Conservation (phyloP, 2,797 vertebrate genomes). For the Anisognathus igniventris region DNA sequence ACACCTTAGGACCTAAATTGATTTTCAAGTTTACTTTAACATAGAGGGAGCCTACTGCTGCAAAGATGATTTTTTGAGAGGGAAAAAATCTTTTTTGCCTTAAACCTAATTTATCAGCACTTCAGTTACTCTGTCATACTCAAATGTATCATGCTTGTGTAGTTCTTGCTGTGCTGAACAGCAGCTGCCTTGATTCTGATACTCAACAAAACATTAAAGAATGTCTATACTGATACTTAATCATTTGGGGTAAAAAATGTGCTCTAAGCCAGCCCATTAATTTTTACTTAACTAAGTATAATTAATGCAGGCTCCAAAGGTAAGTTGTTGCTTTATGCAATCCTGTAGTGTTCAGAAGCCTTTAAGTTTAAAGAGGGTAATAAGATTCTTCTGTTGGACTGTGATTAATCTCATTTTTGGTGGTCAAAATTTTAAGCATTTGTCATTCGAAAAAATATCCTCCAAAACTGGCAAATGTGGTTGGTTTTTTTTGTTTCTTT, state of each 20-base stretch:
- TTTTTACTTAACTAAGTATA: background rate
- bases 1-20: background rate
- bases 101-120: background rate
- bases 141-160: accelerated
- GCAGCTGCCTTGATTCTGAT: background rate
- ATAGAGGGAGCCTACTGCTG: background rate
- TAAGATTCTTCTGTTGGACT: background rate
- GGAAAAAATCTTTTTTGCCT: background rate
- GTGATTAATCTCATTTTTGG: background rate
- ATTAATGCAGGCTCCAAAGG: background rate
- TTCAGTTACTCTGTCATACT: background rate
- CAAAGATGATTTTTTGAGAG: background rate
- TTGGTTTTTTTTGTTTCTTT: too few species aligned
- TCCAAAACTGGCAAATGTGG: background rate
- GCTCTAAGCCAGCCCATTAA: background rate
- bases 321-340: background rate
- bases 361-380: background rate
- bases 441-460: background rate
- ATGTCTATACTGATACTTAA: background rate
- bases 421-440: background rate
- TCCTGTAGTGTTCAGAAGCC: background rate
- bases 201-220: background rate
- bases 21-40: background rate
- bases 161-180: background rate
- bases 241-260: accelerated